Percentiles rank a stretch among this genome's conserved stretches.
phyloP scores from a whole-genome alignment of 2,888 invertebrate genomes.

The Heliconius cydno region DNA sequence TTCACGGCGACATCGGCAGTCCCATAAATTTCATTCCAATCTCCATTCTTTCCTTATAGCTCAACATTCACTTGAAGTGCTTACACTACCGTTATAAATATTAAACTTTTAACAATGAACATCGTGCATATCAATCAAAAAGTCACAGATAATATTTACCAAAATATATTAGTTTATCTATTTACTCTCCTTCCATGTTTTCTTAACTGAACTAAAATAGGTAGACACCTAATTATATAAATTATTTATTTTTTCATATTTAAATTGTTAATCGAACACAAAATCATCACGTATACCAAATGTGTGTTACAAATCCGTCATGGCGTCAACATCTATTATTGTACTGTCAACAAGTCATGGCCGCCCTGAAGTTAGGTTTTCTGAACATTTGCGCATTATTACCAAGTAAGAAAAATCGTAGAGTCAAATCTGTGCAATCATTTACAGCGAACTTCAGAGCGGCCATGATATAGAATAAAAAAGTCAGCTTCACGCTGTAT shows the following conservation, averaged over 20 bases:
- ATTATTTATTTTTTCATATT: not conserved
- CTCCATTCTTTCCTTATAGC: slow-evolving; percentile 23
- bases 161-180: not conserved
- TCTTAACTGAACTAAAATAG: not conserved
- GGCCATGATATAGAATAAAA: no score
- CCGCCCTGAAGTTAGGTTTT: no score
- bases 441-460: no score
- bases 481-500: no score
- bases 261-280: not conserved
- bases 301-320: no score
- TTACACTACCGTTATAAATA: not conserved
- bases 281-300: not conserved
- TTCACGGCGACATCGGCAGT: slow-evolving; percentile 10
- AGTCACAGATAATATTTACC: not conserved
- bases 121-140: not conserved
- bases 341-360: no score
- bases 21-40: slow-evolving; percentile 9
- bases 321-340: no score
- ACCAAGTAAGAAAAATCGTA: no score
- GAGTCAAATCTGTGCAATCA: no score
- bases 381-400: no score
- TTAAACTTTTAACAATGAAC: not conserved
- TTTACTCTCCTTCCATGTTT: not conserved
- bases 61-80: slow-evolving; percentile 6
- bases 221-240: not conserved